Conservation (phyloP, 2,797 vertebrate species). For the Brotogeris chrysoptera region DNA sequence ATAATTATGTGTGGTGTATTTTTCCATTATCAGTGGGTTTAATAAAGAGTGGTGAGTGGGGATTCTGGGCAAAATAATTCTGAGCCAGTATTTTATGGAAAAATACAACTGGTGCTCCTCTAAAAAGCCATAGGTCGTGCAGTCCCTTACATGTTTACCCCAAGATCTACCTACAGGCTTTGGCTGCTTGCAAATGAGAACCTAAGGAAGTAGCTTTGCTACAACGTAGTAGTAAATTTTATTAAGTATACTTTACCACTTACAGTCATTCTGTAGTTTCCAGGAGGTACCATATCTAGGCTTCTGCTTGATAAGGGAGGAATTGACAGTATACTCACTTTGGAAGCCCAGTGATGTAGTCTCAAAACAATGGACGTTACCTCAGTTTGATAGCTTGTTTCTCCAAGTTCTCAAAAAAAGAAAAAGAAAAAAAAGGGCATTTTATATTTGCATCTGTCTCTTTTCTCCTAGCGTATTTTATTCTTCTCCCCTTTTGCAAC, state of each 20-base stretch:
- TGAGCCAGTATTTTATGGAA: neutral
- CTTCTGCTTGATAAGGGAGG: neutral
- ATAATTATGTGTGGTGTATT: neutral
- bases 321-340: neutral
- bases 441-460: neutral
- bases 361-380: neutral
- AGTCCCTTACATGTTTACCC: fast-evolving
- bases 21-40: neutral
- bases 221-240: neutral
- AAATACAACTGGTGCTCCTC: neutral
- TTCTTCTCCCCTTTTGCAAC: neutral
- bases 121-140: neutral
- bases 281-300: neutral
- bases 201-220: neutral
- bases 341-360: neutral
- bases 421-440: neutral
- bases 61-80: neutral
- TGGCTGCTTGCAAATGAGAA: neutral
- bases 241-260: neutral
- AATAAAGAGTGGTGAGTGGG: neutral
- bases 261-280: neutral
- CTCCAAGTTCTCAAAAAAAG: neutral
- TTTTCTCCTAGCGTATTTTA: neutral
- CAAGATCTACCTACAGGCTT: neutral
- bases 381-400: neutral